Percentiles rank a stretch among this genome's conserved stretches.
Evolutionary conservation across 2,113 vertebrate species (phyloP).

Genomic region (Rallus limicola): DNA sequence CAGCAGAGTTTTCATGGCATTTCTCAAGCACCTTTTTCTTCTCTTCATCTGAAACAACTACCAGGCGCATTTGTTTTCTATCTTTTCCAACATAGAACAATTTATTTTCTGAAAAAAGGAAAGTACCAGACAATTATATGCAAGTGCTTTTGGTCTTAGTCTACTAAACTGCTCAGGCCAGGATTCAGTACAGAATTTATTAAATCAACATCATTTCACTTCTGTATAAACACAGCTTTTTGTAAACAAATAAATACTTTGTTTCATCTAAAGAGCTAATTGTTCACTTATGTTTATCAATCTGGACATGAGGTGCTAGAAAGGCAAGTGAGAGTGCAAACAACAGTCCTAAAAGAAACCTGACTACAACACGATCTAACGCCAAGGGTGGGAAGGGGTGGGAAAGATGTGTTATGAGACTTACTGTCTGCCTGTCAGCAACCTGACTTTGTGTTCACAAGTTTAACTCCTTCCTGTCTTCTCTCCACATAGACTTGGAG

Average conservation of each 20-base stretch:
- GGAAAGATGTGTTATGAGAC: not conserved
- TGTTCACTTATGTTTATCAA: not conserved
- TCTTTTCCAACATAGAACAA: slow-evolving; percentile 80
- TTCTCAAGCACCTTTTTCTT: slow-evolving; percentile 75
- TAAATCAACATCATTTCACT: not conserved
- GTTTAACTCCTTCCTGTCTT: not conserved
- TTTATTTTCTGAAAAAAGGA: slow-evolving; percentile 76
- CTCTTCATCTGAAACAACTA: slow-evolving; percentile 79
- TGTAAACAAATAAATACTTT: not conserved
- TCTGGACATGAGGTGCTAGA: not conserved
- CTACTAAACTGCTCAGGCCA: not conserved
- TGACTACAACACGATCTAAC: not conserved
- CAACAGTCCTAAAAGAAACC: not conserved
- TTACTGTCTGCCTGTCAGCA: not conserved
- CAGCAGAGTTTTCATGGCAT: slow-evolving; percentile 72
- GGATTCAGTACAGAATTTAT: not conserved
- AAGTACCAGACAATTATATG: slow-evolving; percentile 16
- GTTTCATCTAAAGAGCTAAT: not conserved
- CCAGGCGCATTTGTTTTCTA: slow-evolving; percentile 77
- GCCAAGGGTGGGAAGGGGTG: accelerated
- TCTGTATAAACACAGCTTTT: not conserved
- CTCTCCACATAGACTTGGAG: not conserved
- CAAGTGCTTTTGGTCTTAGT: not conserved
- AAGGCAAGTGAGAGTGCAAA: not conserved
- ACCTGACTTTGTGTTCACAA: accelerated